Percentiles rank a stretch among this genome's conserved stretches.
phyloP scores from a whole-genome alignment of 2,797 vertebrate species.

The Lycodopsis pacificus region DNA sequence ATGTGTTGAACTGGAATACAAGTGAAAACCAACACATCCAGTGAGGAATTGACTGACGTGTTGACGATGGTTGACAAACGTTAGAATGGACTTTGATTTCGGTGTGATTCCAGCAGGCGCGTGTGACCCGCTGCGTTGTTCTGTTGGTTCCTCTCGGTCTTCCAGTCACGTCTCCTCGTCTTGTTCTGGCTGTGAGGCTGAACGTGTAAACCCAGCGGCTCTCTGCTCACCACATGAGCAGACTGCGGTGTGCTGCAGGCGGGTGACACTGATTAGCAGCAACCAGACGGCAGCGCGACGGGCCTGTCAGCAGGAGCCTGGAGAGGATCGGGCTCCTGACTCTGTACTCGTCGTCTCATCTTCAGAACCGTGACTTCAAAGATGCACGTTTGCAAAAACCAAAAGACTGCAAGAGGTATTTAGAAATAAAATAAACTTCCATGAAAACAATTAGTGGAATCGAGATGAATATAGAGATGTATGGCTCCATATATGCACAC shows the following conservation, averaged over 20 bases:
- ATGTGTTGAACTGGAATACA: background rate
- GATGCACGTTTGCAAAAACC: background rate
- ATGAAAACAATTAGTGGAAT: background rate
- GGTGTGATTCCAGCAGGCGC: constrained; percentile 17
- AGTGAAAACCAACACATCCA: background rate
- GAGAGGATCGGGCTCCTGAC: background rate
- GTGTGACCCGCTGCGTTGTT: background rate
- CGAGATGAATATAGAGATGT: background rate
- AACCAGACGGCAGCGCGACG: constrained; percentile 26
- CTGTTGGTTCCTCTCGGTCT: background rate
- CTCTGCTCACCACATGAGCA: constrained; percentile 30
- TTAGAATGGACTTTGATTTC: background rate
- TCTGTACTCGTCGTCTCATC: background rate
- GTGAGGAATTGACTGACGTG: background rate
- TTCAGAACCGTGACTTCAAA: background rate
- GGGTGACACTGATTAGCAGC: constrained; percentile 58
- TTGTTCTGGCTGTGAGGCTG: constrained; percentile 7
- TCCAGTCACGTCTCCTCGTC: constrained; percentile 14
- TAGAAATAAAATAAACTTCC: background rate
- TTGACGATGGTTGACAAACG: background rate
- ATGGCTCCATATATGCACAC: background rate
- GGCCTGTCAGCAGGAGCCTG: constrained; percentile 12
- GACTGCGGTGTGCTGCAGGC: constrained; percentile 37
- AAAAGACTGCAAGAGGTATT: background rate
- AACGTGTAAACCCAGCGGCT: constrained; percentile 20